Conservation (phyloP, 2,797 vertebrate genomes). For the Pseudomugil tenellus region DNA sequence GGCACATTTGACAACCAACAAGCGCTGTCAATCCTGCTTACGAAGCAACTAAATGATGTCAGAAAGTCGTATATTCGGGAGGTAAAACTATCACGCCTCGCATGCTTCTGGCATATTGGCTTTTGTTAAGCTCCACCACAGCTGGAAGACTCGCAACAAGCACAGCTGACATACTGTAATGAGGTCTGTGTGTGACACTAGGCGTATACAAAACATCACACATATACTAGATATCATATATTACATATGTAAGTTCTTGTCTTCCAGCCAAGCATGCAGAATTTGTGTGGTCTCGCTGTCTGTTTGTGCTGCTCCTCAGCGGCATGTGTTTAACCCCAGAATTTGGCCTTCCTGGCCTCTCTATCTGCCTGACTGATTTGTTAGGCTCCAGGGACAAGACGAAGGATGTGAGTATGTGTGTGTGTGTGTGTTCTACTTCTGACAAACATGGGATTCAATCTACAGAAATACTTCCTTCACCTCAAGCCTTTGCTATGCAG, state of each 20-base stretch:
- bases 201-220: conserved; percentile 38
- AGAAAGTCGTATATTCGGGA: conserved; percentile 37
- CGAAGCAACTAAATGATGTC: conserved; percentile 45
- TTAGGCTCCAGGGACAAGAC: conserved; percentile 69
- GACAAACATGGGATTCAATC: conserved; percentile 51
- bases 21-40: conserved; percentile 37
- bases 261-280: conserved; percentile 42
- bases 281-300: conserved; percentile 63
- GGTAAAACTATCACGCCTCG: conserved; percentile 54
- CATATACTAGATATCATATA: conserved; percentile 29
- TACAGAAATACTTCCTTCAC: conserved; percentile 48
- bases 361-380: conserved; percentile 80
- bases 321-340: conserved; percentile 78
- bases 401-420: conserved; percentile 44
- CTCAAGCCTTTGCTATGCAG: conserved; percentile 11
- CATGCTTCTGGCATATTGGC: conserved; percentile 52
- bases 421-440: conserved; percentile 30
- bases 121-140: conserved; percentile 68
- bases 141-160: conserved; percentile 64
- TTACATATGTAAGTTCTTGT: conserved; percentile 35
- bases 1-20: conserved; percentile 41
- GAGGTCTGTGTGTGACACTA: conserved; percentile 64
- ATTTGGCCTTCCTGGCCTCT: conserved; percentile 76
- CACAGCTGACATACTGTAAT: conserved; percentile 70
- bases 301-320: conserved; percentile 59